Conservation (phyloP, 2,797 vertebrate genomes). For the Microchirus variegatus region DNA sequence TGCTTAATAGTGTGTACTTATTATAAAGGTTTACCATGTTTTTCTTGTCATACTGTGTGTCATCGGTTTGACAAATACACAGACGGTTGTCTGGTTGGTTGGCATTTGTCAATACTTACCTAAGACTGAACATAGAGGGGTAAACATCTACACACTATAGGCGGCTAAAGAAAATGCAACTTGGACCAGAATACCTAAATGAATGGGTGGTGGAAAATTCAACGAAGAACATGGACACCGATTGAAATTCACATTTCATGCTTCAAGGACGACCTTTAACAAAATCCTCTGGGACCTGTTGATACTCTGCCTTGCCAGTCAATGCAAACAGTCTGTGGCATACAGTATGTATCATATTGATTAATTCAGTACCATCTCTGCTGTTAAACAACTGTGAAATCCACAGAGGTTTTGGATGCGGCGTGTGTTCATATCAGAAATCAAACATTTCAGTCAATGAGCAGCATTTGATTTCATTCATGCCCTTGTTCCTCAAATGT, state of each 20-base stretch:
- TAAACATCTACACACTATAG: neutral
- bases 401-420: neutral
- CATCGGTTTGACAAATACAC: too few relatives aligned
- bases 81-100: too few relatives aligned
- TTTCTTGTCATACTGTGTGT: too few relatives aligned
- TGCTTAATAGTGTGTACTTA: too few relatives aligned
- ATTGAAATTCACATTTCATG: conserved; percentile 1
- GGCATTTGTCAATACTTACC: too few relatives aligned
- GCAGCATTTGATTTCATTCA: neutral
- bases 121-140: too few relatives aligned
- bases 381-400: neutral
- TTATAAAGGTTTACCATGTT: too few relatives aligned
- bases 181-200: neutral
- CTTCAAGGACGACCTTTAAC: conserved; percentile 3
- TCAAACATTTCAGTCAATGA: neutral
- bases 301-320: conserved; percentile 6
- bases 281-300: conserved; percentile 5
- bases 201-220: neutral
- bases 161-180: neutral
- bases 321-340: conserved; percentile 6
- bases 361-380: neutral
- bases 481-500: neutral
- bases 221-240: neutral
- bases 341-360: conserved; percentile 5
- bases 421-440: neutral